A percentile compares a stretch with the other conserved stretches of the same genome.
These are phyloP conservation scores for Halcyon smyrnensis DNA, from an alignment of 2,797 vertebrate species.

Conservation along the genomic window DNA sequence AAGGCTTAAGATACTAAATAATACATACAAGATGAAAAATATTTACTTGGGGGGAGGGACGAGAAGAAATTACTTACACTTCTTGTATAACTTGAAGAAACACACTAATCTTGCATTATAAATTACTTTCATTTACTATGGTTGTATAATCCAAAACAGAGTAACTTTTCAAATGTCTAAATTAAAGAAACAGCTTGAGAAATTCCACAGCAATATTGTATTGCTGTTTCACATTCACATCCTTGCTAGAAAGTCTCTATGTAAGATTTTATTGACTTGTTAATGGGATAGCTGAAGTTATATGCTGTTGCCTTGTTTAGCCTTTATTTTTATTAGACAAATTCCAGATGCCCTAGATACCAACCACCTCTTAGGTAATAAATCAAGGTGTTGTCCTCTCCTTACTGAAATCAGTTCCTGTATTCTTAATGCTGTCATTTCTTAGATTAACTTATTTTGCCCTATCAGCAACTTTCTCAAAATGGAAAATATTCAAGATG, in stretches of 20 bases:
- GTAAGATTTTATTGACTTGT: background rate
- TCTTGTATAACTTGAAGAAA: background rate
- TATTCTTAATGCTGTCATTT: background rate
- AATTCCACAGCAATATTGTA: background rate
- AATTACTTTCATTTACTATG: background rate
- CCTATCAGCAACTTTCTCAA: background rate
- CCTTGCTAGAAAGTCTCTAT: background rate
- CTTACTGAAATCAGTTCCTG: background rate
- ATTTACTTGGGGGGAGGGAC: background rate
- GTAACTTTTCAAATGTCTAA: background rate
- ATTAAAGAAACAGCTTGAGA: background rate
- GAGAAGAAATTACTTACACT: background rate
- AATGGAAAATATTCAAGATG: background rate
- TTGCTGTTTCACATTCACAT: background rate
- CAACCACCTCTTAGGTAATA: background rate
- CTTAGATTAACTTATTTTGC: background rate
- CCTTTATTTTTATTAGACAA: background rate
- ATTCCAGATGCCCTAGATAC: background rate
- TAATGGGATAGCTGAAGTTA: background rate
- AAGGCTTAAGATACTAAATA: conserved; percentile 20
- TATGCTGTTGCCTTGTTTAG: background rate
- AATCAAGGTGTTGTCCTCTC: background rate
- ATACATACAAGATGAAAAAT: conserved; percentile 9
- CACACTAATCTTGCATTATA: background rate
- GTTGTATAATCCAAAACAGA: background rate